These are phyloP conservation scores for Coptodon bakossiorum DNA, from an alignment of 2,113 vertebrate species.

Conservation along the genomic window DNA sequence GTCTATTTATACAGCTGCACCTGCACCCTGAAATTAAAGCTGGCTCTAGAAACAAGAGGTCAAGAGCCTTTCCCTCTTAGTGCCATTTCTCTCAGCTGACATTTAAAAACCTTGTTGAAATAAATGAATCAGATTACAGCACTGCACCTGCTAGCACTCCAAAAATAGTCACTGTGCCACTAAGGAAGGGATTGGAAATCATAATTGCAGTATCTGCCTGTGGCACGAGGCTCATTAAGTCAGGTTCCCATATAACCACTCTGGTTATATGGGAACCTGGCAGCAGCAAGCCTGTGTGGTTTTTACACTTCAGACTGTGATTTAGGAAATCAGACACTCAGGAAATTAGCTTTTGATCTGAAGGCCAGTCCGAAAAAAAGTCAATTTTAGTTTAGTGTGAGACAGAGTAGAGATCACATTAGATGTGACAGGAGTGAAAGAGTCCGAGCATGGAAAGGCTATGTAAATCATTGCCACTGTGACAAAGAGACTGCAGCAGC, in stretches of 20 bases:
- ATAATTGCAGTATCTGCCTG: slow-evolving; percentile 12
- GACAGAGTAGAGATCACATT: not conserved
- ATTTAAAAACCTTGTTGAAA: not conserved
- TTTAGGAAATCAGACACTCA: not conserved
- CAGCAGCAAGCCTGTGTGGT: not conserved
- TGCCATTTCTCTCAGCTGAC: not conserved
- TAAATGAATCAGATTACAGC: not conserved
- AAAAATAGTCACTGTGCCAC: not conserved
- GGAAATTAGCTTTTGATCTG: slow-evolving; percentile 12
- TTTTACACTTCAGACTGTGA: not conserved
- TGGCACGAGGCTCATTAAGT: not conserved
- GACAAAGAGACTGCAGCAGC: not conserved
- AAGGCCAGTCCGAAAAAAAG: not conserved
- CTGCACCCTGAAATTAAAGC: not conserved
- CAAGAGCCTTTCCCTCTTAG: not conserved
- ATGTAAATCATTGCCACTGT: not conserved
- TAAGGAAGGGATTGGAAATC: not conserved
- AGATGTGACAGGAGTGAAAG: not conserved
- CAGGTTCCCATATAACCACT: not conserved
- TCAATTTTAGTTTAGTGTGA: not conserved
- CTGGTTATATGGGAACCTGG: not conserved
- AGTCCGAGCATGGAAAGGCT: not conserved
- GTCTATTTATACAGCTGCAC: not conserved
- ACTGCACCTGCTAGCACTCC: not conserved
- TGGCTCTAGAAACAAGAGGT: not conserved